These are phyloP conservation scores for Thaumatotibia leucotreta DNA, from an alignment of 1,140 invertebrate genomes.

Conservation along the genomic window DNA sequence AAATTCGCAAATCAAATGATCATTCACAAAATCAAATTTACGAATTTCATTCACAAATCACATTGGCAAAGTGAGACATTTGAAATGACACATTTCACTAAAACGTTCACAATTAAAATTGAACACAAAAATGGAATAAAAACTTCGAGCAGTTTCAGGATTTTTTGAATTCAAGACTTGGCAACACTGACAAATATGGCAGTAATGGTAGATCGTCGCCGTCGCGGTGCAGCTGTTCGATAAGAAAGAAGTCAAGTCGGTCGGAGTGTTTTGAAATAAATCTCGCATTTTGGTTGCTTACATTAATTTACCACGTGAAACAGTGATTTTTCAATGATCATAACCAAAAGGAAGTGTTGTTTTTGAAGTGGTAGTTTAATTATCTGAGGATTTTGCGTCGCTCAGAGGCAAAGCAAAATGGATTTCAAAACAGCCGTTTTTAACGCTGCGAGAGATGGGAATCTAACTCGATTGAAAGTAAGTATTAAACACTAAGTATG, in stretches of 20 bases:
- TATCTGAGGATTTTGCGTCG: slow-evolving; percentile 45
- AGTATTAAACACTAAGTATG: slow-evolving; percentile 31
- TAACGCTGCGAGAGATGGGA: slow-evolving; percentile 68
- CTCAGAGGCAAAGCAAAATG: slow-evolving; percentile 63
- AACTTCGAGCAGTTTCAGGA: not conserved
- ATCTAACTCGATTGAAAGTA: slow-evolving; percentile 69
- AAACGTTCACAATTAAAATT: not conserved
- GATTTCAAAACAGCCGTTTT: slow-evolving; percentile 75
- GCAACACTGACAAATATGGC: slow-evolving; percentile 17
- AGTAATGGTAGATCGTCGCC: slow-evolving; percentile 46
- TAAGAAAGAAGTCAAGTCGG: slow-evolving; percentile 40
- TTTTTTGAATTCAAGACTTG: not conserved
- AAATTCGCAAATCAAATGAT: too few relatives aligned
- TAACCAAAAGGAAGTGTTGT: slow-evolving; percentile 65
- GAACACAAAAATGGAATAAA: too few relatives aligned
- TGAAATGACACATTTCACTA: too few relatives aligned
- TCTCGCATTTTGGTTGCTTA: slow-evolving; percentile 53
- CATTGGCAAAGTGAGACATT: too few relatives aligned
- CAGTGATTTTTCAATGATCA: slow-evolving; percentile 66
- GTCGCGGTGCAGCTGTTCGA: slow-evolving; percentile 54
- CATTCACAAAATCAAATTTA: too few relatives aligned
- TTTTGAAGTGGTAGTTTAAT: slow-evolving; percentile 57
- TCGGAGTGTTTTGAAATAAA: slow-evolving; percentile 72
- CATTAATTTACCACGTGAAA: slow-evolving; percentile 36
- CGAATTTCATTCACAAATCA: too few relatives aligned